Evolutionary conservation across 2,888 invertebrate genomes (phyloP).

Genomic region (Campoplex nolae): DNA sequence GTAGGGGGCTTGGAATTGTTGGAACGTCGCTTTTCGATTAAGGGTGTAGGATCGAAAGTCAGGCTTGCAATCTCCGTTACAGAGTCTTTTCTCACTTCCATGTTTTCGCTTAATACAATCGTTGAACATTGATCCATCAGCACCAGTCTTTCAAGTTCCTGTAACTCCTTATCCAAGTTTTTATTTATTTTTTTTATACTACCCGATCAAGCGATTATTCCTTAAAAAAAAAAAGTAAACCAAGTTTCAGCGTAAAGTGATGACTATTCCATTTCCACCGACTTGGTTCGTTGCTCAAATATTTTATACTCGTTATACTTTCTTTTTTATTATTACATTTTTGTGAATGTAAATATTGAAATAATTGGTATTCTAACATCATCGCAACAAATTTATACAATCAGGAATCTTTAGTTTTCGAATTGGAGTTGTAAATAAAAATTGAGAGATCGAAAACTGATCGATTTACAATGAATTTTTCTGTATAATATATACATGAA

Average conservation of each 20-base stretch:
- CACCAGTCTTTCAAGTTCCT: too few species aligned
- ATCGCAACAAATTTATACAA: neutral
- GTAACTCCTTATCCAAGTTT: too few species aligned
- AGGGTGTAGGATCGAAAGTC: conserved; percentile 3
- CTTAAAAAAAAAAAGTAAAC: neutral
- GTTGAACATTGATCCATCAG: neutral
- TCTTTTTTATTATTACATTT: neutral
- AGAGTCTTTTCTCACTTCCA: neutral
- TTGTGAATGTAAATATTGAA: neutral
- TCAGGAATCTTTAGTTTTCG: neutral
- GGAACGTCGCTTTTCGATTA: conserved; percentile 18
- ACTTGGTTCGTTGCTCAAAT: neutral
- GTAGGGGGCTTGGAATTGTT: conserved; percentile 19
- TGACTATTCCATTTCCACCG: neutral
- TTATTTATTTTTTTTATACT: neutral
- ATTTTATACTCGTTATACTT: neutral
- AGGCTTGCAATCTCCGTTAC: neutral
- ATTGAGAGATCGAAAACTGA: neutral
- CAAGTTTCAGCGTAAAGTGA: neutral
- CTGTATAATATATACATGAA: neutral
- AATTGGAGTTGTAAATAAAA: neutral
- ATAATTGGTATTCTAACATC: neutral
- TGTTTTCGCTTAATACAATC: conserved; percentile 4
- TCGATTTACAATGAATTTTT: neutral
- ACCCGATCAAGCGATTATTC: neutral